Evolutionary conservation across 2,888 invertebrate genomes (phyloP), one percentile per base, ranked within the genome.

Genomic region (Diploptera punctata): DNA sequence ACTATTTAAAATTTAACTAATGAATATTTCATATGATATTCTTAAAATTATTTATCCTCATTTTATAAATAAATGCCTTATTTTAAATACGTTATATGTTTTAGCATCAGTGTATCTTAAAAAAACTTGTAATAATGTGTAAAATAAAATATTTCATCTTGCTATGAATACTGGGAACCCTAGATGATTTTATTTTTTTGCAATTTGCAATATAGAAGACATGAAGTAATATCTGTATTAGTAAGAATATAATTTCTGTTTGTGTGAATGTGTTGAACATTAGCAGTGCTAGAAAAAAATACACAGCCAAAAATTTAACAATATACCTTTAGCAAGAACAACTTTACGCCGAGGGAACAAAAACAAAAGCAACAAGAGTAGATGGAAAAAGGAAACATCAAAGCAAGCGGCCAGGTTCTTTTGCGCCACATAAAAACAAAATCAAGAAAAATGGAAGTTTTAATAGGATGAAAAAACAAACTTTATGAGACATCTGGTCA

Each of bases 301-400:
- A 60, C 62, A 72, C 72, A 73, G 70, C 73, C 70, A 21, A 73
- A 70, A 62, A 73, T 67, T 68, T 72, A 57, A 49, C 24, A 68
- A 65, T 74, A 44, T 44, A 71, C 33, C 52, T 62, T 54, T 49
- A 65, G 67, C 67, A 47, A 57, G 67, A 71, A 72, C 52, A 71
- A 67, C 33, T 60, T 67, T 24, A 71, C 54, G 49, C 21, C 52
- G 5, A 67, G 72, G 71, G 31, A 65, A 73, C 67, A 69, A 49
- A 75, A 67, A 73, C 70, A 68, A 73, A 73, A 74, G 71, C 67
- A 71, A 75, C 70, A 73, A 67, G 67, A 74, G 54, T 67, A 54
- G 68, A 75, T 74, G 44, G 29, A 44, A 47, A 72, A 73, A 74
- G 76, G 72, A 77, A 77, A 77, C 77, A 76, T 74, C 74, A 75